Evolutionary conservation across 1,140 invertebrate genomes (phyloP).

Genomic region (Philaenus spumarius): DNA sequence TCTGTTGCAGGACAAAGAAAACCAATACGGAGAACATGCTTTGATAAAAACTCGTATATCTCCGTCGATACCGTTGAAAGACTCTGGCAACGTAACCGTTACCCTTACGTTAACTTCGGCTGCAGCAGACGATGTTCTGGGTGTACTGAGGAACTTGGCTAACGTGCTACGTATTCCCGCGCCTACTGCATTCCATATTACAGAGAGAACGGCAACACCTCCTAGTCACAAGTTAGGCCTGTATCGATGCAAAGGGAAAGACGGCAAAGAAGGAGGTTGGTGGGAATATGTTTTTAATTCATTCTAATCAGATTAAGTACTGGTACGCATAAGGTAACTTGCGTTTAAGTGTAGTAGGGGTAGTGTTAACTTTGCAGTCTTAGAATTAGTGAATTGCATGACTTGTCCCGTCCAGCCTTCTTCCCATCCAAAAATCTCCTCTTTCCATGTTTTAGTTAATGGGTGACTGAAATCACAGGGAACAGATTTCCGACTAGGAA

Average conservation of each 20-base stretch:
- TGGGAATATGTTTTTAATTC: constrained; percentile 21
- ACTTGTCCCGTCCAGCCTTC: too few relatives aligned
- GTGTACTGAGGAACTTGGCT: constrained; percentile 77
- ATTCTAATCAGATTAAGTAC: too few relatives aligned
- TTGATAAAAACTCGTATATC: constrained; percentile 33
- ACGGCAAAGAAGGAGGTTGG: constrained; percentile 70
- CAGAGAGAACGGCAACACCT: constrained; percentile 69
- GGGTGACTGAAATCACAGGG: too few relatives aligned
- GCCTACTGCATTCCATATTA: constrained; percentile 76
- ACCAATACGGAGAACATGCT: constrained; percentile 22
- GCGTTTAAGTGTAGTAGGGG: neutral
- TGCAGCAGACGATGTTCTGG: constrained; percentile 86
- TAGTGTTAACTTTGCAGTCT: too few relatives aligned
- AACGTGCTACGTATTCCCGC: constrained; percentile 86
- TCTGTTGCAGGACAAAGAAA: constrained; percentile 34
- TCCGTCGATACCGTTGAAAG: constrained; percentile 54
- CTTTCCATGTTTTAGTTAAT: too few relatives aligned
- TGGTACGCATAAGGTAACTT: too few relatives aligned
- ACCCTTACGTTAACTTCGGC: constrained; percentile 84
- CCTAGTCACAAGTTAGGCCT: constrained; percentile 72
- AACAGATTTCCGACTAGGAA: too few relatives aligned
- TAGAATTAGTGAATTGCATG: too few relatives aligned
- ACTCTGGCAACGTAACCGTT: constrained; percentile 82
- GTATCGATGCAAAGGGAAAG: constrained; percentile 72
- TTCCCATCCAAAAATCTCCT: too few relatives aligned